phyloP scores from a whole-genome alignment of 2,797 vertebrate genomes.

The Falco berigora region DNA sequence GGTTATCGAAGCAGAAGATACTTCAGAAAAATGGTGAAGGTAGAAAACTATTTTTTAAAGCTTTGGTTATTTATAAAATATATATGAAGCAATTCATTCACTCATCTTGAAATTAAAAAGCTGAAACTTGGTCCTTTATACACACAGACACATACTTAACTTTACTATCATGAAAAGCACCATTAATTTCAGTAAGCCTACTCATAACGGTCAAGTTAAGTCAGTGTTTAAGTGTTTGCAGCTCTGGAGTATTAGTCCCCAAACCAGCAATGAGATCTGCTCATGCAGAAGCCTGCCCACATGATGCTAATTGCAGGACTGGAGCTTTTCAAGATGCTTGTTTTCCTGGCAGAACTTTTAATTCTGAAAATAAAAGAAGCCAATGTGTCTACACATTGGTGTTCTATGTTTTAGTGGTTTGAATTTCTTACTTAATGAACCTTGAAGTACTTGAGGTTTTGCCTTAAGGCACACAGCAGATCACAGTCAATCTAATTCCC shows the following conservation, averaged over 20 bases:
- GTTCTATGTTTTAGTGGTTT: conserved; percentile 1
- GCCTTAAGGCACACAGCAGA: conserved; percentile 4
- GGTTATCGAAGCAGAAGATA: conserved; percentile 81
- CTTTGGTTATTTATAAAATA: background rate
- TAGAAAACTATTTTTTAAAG: conserved; percentile 62
- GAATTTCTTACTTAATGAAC: conserved; percentile 30
- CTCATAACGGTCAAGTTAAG: background rate
- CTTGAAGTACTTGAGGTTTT: conserved; percentile 47
- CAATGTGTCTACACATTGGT: background rate
- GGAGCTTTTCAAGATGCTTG: background rate
- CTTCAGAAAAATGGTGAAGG: conserved; percentile 84
- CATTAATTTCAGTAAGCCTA: background rate
- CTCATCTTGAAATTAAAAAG: background rate
- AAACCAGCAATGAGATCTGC: background rate
- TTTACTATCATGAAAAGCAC: background rate
- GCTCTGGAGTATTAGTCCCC: background rate
- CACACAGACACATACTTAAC: background rate
- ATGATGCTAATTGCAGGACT: background rate
- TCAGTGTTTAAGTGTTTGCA: background rate
- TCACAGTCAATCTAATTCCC: conserved; percentile 2
- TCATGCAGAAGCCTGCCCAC: background rate
- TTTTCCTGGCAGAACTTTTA: background rate
- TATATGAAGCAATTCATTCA: background rate
- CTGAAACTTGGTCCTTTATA: background rate
- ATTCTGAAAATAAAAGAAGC: conserved; percentile 29